Evolutionary conservation across 2,113 vertebrate genomes (phyloP).

Genomic region (Polypterus bichir): DNA sequence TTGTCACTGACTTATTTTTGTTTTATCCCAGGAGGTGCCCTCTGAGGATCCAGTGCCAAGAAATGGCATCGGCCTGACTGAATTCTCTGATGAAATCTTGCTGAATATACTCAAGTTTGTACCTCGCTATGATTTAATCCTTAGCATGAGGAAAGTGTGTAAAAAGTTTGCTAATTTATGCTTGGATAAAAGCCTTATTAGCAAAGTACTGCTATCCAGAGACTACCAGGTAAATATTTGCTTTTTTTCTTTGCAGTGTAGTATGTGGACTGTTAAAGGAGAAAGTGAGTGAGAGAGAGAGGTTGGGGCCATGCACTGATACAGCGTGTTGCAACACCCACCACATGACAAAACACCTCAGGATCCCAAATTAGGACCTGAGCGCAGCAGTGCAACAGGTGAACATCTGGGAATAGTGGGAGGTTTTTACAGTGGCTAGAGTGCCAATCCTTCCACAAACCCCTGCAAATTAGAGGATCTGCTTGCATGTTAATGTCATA

Average conservation of each 20-base stretch:
- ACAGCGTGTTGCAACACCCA: no score
- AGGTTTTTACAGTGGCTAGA: no score
- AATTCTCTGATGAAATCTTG: conserved; percentile 87
- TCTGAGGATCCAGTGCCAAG: conserved; percentile 37
- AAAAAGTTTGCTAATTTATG: conserved; percentile 68
- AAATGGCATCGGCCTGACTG: conserved; percentile 56
- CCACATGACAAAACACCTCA: no score
- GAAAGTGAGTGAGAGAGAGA: background rate
- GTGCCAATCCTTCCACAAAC: no score
- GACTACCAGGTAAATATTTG: conserved; percentile 64
- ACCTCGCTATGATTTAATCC: conserved; percentile 71
- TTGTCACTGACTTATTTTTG: background rate
- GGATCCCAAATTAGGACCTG: no score
- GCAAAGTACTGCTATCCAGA: conserved; percentile 65
- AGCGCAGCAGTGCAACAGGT: no score
- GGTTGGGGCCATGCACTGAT: no score
- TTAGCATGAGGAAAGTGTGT: conserved; percentile 70
- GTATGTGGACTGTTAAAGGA: background rate
- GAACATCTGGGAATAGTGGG: no score
- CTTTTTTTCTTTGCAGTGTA: background rate
- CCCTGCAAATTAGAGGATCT: no score
- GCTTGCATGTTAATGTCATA: no score
- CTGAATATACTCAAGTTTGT: conserved; percentile 76
- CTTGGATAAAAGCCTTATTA: conserved; percentile 77
- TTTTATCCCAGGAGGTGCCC: conserved; percentile 37